Conservation (phyloP, 2,888 invertebrate genomes). For the Nymphalis urticae region DNA sequence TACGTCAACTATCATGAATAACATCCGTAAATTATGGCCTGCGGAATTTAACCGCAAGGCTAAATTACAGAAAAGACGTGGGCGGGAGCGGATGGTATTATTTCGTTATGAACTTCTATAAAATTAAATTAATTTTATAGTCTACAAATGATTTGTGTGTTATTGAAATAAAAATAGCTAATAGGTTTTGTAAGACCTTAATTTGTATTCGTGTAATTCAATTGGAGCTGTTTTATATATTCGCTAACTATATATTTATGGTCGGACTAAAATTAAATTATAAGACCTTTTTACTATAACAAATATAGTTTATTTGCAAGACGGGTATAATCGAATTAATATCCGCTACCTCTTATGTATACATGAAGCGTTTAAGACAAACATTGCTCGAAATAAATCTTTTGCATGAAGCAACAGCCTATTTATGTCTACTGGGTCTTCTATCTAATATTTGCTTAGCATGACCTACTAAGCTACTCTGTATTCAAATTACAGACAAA, state of each 20-base stretch:
- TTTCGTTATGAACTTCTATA: background rate
- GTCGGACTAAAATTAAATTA: too few relatives aligned
- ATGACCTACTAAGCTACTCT: conserved; percentile 32
- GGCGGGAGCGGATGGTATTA: conserved; percentile 15
- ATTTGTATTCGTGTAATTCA: too few relatives aligned
- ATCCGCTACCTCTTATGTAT: conserved; percentile 15
- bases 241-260: too few relatives aligned
- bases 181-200: too few relatives aligned
- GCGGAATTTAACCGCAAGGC: conserved; percentile 35
- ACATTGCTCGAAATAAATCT: conserved; percentile 40
- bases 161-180: too few relatives aligned
- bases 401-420: conserved; percentile 38
- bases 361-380: conserved; percentile 30
- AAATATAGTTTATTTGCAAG: too few relatives aligned
- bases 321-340: background rate
- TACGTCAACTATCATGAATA: conserved; percentile 40
- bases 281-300: too few relatives aligned
- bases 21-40: conserved; percentile 40
- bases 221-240: too few relatives aligned
- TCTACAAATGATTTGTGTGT: too few relatives aligned
- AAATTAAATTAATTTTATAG: too few relatives aligned
- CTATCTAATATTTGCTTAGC: conserved; percentile 27
- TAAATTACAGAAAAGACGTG: conserved; percentile 4
- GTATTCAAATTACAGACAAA: conserved; percentile 20
- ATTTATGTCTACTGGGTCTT: conserved; percentile 30